Percentiles rank a stretch among this genome's conserved stretches.
Conservation (phyloP, 2,888 invertebrate genomes). For the Globia sparganii region DNA sequence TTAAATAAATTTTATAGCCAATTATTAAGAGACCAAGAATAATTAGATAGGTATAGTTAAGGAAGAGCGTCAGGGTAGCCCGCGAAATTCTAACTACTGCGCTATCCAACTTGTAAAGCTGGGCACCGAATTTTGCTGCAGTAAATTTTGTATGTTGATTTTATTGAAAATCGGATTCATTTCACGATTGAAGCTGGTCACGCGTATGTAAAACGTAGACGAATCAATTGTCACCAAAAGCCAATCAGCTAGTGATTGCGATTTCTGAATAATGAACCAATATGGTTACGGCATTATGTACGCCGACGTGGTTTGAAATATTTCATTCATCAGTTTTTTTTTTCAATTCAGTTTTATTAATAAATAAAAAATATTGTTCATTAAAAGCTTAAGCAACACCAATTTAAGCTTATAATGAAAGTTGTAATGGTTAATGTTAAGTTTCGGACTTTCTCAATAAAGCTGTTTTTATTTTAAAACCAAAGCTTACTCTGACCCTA, state of each 20-base stretch:
- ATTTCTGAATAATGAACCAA: conserved; percentile 67
- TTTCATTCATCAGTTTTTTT: conserved; percentile 15
- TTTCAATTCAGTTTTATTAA: background rate
- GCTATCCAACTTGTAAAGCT: conserved; percentile 11
- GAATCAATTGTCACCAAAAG: conserved; percentile 65
- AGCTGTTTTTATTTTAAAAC: background rate
- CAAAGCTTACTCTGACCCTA: background rate
- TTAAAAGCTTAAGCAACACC: background rate
- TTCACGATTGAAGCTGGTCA: conserved; percentile 47
- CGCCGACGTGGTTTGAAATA: background rate
- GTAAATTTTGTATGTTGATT: conserved; percentile 48
- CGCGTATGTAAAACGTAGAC: conserved; percentile 56
- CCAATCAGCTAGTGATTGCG: conserved; percentile 68
- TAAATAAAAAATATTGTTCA: background rate
- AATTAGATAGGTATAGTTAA: background rate
- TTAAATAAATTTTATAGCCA: background rate
- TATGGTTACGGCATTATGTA: conserved; percentile 41
- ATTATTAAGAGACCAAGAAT: background rate
- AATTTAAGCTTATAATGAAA: too few species aligned
- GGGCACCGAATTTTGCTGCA: conserved; percentile 27
- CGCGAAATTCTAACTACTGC: background rate
- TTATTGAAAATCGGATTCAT: conserved; percentile 58
- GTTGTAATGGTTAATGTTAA: background rate
- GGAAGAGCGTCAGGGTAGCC: too few species aligned
- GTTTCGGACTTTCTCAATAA: too few species aligned